These are phyloP conservation scores for Bombus affinis DNA, from an alignment of 1,140 invertebrate genomes.

Conservation along the genomic window DNA sequence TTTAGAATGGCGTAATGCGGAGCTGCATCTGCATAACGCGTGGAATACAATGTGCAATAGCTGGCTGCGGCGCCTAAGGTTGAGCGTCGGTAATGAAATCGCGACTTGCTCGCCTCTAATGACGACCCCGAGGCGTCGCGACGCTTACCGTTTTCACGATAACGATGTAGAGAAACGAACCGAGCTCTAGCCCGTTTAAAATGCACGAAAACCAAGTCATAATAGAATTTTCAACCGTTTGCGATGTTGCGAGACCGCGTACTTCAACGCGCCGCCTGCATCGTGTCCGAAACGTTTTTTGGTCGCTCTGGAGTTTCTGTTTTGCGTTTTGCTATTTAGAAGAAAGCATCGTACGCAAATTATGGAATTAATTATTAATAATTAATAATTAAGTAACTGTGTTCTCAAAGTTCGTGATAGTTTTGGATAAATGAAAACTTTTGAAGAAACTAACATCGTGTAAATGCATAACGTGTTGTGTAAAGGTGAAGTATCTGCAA, in stretches of 20 bases:
- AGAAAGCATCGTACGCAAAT: no score
- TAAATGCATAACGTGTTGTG: no score
- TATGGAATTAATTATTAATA: no score
- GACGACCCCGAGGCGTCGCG: slow-evolving; percentile 47
- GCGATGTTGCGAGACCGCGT: background rate
- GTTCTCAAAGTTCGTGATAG: no score
- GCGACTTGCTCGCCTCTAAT: slow-evolving; percentile 51
- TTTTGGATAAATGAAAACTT: no score
- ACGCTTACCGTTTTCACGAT: slow-evolving; percentile 51
- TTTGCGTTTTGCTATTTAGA: no score
- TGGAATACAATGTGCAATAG: slow-evolving; percentile 52
- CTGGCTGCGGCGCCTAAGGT: slow-evolving; percentile 25
- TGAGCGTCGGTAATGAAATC: slow-evolving; percentile 62
- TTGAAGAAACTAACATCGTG: no score
- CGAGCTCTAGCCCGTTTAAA: slow-evolving; percentile 1
- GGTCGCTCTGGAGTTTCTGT: no score
- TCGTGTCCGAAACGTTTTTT: no score
- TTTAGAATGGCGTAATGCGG: slow-evolving; percentile 21
- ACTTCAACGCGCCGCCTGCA: no score
- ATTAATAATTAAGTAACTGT: no score
- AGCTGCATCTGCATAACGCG: slow-evolving; percentile 58
- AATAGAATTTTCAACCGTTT: slow-evolving; percentile 25
- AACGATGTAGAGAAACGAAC: slow-evolving; percentile 47
- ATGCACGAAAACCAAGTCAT: slow-evolving; percentile 19
- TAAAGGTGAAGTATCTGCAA: no score